Evolutionary conservation across 2,113 vertebrate species (phyloP).

Genomic region (Semnornis frantzii): DNA sequence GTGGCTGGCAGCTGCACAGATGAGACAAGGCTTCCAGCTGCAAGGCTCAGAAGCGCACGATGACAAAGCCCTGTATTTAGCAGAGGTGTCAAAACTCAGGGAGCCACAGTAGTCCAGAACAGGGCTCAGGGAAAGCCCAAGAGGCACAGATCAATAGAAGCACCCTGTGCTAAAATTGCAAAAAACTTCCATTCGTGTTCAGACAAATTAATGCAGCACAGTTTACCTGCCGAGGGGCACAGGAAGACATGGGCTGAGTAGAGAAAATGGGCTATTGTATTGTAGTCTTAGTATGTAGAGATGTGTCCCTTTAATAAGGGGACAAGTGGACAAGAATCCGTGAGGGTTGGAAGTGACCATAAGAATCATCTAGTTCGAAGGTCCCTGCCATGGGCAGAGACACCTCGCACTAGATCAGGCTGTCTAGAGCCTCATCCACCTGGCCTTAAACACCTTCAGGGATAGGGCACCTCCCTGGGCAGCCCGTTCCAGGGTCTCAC

Average conservation of each 20-base stretch:
- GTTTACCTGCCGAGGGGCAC: rapidly evolving
- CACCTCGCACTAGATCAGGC: too few species aligned
- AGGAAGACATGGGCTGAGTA: neutral
- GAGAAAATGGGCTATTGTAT: rapidly evolving
- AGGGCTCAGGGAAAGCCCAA: too few species aligned
- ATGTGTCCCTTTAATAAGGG: neutral
- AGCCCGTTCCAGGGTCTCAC: too few species aligned
- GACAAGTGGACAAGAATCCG: neutral
- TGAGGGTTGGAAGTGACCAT: too few species aligned
- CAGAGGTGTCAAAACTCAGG: too few species aligned
- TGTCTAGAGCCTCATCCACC: too few species aligned
- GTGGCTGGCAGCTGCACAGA: rapidly evolving
- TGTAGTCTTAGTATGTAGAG: rapidly evolving
- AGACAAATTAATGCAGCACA: rapidly evolving
- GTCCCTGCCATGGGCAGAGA: too few species aligned
- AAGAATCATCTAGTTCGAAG: too few species aligned
- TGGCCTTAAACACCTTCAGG: too few species aligned
- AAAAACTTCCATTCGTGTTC: rapidly evolving
- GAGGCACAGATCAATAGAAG: rapidly evolving
- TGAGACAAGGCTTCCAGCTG: neutral
- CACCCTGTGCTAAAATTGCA: rapidly evolving
- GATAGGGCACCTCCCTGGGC: too few species aligned
- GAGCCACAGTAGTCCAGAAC: rapidly evolving
- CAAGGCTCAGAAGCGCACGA: neutral
- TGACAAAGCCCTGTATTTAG: rapidly evolving